Evolutionary conservation across 37 sponge, comb jelly and placozoan species (phyloP), one percentile per base, ranked within the genome.

Genomic region (Oscarella lobularis): DNA sequence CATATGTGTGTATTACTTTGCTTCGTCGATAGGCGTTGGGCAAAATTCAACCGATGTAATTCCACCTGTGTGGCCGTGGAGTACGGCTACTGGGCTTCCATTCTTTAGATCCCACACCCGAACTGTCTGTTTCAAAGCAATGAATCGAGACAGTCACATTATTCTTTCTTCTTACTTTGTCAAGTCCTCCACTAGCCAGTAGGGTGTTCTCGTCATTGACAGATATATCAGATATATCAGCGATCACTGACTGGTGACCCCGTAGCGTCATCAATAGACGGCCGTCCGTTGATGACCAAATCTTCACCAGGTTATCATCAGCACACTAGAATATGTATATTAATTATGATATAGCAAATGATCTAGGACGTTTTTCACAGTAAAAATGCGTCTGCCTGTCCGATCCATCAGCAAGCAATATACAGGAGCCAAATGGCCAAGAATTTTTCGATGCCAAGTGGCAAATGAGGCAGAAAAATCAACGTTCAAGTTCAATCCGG

Each of bases 241-340:
- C 76, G 33, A 87, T 74, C 66, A 87, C 91, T 2, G 79, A 83
- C 32, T 40, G 37, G 74, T 90, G 91, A 0, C 91, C 91, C 31
- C 91, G 36, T 40, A 90, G 38, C 0, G 91, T 90, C 38, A 83
- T 79, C 31, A 87, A 69, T 27, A 90, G 84, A 40, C 82, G 81
- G 9, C 91, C 91, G 0, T 76, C 39, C n/a, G 34, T 33, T n/a
- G 70, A 38, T 0, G 84, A 80, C 91, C 91, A 90, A n/a, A 90
- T 77, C 91, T 90, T 90, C 40, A 90, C 29, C 41, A 90, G 67
- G 29, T 75, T 48, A 74, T 90, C 91, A 75, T 90, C 91, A 39
- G 91, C 87, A 34, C 91, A 87, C 91, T 90, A 37, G 33, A 5
- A 4, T 14, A 68, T 35, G 6, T 4, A n/a, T n/a, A n/a, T n/a